These are phyloP conservation scores for Tiaroga cobitis DNA, from an alignment of 2,797 vertebrate genomes.

Conservation along the genomic window DNA sequence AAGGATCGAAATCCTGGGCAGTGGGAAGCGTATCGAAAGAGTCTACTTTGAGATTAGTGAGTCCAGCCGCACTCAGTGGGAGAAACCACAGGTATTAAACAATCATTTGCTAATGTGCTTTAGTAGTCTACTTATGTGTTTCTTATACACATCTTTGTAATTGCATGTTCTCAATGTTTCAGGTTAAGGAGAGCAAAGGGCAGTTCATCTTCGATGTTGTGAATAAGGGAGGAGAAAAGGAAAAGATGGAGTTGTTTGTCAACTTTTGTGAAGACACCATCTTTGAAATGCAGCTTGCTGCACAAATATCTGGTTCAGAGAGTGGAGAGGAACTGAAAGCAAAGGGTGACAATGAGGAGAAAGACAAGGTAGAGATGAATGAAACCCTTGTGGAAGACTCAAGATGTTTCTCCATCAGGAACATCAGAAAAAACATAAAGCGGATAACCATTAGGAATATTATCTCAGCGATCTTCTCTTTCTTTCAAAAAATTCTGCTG, in stretches of 20 bases:
- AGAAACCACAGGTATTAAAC: slow-evolving; percentile 84
- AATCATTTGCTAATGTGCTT: background rate
- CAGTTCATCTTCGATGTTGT: slow-evolving; percentile 98
- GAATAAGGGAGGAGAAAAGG: slow-evolving; percentile 91
- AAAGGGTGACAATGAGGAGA: slow-evolving; percentile 70
- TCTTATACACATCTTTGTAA: background rate
- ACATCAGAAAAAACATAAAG: slow-evolving; percentile 85
- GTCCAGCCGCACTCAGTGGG: slow-evolving; percentile 94
- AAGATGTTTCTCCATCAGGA: slow-evolving; percentile 78
- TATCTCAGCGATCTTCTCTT: slow-evolving; percentile 71
- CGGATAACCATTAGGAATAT: slow-evolving; percentile 85
- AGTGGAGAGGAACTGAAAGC: slow-evolving; percentile 76
- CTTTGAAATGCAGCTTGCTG: slow-evolving; percentile 97
- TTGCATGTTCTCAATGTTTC: slow-evolving; percentile 36
- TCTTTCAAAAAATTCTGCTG: slow-evolving; percentile 76
- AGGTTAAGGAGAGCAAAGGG: slow-evolving; percentile 94
- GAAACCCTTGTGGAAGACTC: slow-evolving; percentile 56
- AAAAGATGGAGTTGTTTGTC: slow-evolving; percentile 98
- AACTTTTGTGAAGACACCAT: slow-evolving; percentile 98
- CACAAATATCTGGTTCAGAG: slow-evolving; percentile 87
- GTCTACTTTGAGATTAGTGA: slow-evolving; percentile 97
- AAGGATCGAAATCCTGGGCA: slow-evolving; percentile 94
- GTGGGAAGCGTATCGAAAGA: slow-evolving; percentile 92
- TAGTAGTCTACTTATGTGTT: background rate
- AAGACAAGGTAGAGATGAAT: slow-evolving; percentile 70